Evolutionary conservation across 2,113 vertebrate genomes (phyloP), one percentile per base, ranked within the genome.

Genomic region (Lutjanus erythropterus): DNA sequence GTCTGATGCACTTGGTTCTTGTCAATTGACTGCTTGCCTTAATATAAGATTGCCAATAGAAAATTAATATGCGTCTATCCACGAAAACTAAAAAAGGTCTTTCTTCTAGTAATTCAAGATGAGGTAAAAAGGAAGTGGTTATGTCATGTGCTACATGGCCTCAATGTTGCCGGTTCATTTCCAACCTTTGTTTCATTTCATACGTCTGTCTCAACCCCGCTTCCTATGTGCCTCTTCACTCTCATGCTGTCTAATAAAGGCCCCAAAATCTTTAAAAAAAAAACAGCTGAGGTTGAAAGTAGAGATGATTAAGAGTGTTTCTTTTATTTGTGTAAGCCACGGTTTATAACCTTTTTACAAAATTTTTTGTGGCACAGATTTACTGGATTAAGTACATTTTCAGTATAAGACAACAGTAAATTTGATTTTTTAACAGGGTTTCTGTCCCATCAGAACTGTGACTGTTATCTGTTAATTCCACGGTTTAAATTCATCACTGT

Each of bases 371-470:
- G n/a, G n/a, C n/a, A 50, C 0, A 8, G 19, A 61, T 35, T n/a
- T 14, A 41, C 33, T 61, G 29, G 33, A 42, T 49, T 66, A 23
- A 29, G 23, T 47, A 25, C 29, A 25, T n/a, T 62, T 72, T 61
- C 7, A 70, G 41, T 25, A 33, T 42, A 21, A 31, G 14, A 71
- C 19, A 60, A 55, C 11, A 67, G 33, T 52, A 58, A 25, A 71
- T 47, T 31, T 50, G 1, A 61, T n/a, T 72, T 23, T 67, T 76
- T 46, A 15, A 49, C 49, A 65, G 29, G 27, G 88, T 93, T 92
- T 93, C 83, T 42, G 89, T 95, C 92, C 71, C 89, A 85, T 94
- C 92, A 93, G 91, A 90, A 90, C 94, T 95, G 91, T 93, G 92
- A 93, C 88, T 64, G 85, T 76, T 66, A n/a, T n/a, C n/a, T n/a